Evolutionary conservation across 2,888 invertebrate genomes (phyloP).

Genomic region (Celastrina argiolus): DNA sequence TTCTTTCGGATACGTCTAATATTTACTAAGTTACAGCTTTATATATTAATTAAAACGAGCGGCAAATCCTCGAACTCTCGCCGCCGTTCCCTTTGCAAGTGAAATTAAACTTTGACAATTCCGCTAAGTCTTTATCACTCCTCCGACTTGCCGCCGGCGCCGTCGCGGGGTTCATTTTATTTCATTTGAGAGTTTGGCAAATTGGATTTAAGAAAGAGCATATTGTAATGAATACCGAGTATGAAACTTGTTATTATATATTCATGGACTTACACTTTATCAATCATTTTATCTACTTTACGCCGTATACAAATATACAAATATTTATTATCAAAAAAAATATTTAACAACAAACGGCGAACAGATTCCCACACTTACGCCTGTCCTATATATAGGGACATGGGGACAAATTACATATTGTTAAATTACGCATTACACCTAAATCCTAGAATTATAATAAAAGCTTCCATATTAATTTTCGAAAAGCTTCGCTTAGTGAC

Average conservation of each 20-base stretch:
- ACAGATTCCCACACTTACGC: too few species aligned
- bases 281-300: too few species aligned
- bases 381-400: too few species aligned
- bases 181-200: slow-evolving; percentile 12
- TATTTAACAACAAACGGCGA: too few species aligned
- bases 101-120: slow-evolving; percentile 21
- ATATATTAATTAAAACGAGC: slow-evolving; percentile 17
- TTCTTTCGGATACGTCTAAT: slow-evolving; percentile 2
- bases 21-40: not conserved
- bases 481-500: too few species aligned
- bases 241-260: not conserved
- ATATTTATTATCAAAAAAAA: too few species aligned
- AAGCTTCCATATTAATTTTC: too few species aligned
- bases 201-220: slow-evolving; percentile 8
- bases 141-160: not conserved
- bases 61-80: slow-evolving; percentile 2
- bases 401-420: too few species aligned
- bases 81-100: slow-evolving; percentile 18
- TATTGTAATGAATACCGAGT: not conserved
- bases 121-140: slow-evolving; percentile 16
- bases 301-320: too few species aligned
- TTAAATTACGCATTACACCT: too few species aligned
- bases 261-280: too few species aligned
- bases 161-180: slow-evolving; percentile 11
- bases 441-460: too few species aligned